These are phyloP conservation scores for Carposina sasakii DNA, from an alignment of 1,140 invertebrate genomes.

Conservation along the genomic window DNA sequence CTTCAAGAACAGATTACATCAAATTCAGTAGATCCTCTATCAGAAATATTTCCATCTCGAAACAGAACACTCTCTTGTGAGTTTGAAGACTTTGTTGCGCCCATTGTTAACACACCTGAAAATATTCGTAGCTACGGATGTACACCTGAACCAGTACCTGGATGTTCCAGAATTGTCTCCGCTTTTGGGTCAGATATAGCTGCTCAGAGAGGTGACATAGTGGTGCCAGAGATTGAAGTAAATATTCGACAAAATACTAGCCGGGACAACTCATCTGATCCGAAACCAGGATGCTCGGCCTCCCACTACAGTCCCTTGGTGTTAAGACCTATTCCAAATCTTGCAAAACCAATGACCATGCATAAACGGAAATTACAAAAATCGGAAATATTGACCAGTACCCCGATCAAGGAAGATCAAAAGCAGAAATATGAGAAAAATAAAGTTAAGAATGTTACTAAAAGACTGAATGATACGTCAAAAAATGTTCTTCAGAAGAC, in stretches of 20 bases:
- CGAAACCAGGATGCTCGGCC: constrained; percentile 12
- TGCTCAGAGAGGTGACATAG: no score
- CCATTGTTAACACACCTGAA: no score
- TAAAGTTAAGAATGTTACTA: constrained; percentile 28
- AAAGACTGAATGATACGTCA: constrained; percentile 27
- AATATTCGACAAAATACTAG: constrained; percentile 16
- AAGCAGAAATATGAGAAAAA: constrained; percentile 30
- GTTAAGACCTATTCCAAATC: constrained; percentile 28
- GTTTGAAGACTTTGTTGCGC: no score
- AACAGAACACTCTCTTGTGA: no score
- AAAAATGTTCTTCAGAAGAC: constrained; percentile 23
- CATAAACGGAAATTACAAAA: constrained; percentile 31
- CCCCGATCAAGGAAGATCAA: constrained; percentile 27
- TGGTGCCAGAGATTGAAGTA: constrained; percentile 13
- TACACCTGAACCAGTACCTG: no score
- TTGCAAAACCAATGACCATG: constrained; percentile 25
- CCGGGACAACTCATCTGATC: constrained; percentile 14
- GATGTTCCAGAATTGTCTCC: no score
- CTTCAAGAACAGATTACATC: no score
- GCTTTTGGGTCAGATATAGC: no score
- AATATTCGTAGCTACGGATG: no score
- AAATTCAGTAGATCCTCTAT: no score
- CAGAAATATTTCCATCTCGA: no score
- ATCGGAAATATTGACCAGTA: constrained; percentile 31
- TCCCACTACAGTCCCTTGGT: constrained; percentile 20